Evolutionary conservation across 1,140 invertebrate genomes (phyloP).

Genomic region (fruit fly (Drosophila melanogaster)): DNA sequence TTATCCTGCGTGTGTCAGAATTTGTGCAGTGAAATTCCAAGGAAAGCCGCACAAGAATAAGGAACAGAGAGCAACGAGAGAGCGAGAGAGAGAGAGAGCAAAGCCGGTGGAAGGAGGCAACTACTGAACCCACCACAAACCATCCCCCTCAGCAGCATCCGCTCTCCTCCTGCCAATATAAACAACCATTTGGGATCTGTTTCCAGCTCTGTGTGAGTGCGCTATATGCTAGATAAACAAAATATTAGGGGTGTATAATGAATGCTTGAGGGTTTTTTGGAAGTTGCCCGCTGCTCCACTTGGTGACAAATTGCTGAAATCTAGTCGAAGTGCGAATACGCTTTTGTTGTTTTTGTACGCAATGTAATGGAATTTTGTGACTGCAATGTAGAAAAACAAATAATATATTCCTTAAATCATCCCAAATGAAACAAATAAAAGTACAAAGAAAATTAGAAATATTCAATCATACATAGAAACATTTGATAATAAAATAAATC

Average conservation of each 20-base stretch:
- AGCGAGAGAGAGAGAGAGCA: constrained; percentile 14
- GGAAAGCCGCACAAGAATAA: constrained; percentile 51
- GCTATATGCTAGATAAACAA: constrained; percentile 74
- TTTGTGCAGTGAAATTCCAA: constrained; percentile 73
- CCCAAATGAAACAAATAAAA: too few species aligned
- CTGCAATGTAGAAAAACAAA: too few species aligned
- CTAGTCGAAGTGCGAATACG: neutral
- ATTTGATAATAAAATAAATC: neutral
- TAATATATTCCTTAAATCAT: too few species aligned
- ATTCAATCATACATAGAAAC: neutral
- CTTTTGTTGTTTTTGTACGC: neutral
- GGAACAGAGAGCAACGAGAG: constrained; percentile 23
- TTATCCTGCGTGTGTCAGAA: constrained; percentile 68
- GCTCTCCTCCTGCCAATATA: constrained; percentile 56
- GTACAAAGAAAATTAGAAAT: too few species aligned
- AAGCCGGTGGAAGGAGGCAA: constrained; percentile 44
- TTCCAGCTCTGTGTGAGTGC: constrained; percentile 53
- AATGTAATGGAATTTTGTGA: neutral
- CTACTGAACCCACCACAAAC: constrained; percentile 38
- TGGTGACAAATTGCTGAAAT: constrained; percentile 8
- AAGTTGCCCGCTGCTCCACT: constrained; percentile 51
- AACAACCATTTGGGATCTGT: constrained; percentile 71
- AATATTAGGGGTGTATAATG: constrained; percentile 67
- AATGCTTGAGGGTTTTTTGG: constrained; percentile 58
- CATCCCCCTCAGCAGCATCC: constrained; percentile 60